Percentiles rank a stretch among this genome's conserved stretches.
phyloP scores from a whole-genome alignment of 2,113 vertebrate genomes.

The Donacobius atricapilla region DNA sequence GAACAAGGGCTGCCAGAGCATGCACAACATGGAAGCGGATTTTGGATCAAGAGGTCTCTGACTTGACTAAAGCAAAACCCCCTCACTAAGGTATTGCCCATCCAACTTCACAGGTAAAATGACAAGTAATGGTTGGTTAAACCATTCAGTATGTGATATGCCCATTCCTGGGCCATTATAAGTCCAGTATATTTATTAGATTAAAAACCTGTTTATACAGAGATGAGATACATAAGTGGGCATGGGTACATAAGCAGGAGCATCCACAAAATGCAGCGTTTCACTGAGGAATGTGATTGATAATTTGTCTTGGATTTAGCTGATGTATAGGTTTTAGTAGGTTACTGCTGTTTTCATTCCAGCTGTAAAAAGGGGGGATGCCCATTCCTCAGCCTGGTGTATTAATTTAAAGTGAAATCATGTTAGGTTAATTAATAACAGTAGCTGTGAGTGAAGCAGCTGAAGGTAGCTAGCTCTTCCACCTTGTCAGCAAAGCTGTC shows the following conservation, averaged over 20 bases:
- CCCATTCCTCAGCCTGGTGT: neutral
- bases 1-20: neutral
- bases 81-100: neutral
- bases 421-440: constrained; percentile 54
- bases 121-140: neutral
- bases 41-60: neutral
- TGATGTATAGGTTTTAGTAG: neutral
- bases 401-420: constrained; percentile 42
- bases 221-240: neutral
- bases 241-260: neutral
- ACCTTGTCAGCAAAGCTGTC: constrained; percentile 27
- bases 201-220: neutral
- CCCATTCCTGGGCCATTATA: neutral
- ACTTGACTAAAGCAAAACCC: neutral
- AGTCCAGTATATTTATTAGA: neutral
- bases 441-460: constrained; percentile 6
- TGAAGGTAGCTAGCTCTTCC: neutral
- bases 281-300: neutral
- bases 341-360: neutral
- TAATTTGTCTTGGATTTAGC: neutral
- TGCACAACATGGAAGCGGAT: rapidly evolving
- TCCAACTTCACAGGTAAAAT: neutral
- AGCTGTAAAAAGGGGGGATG: neutral
- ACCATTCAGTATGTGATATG: neutral
- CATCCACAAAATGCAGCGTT: neutral